Percentiles rank a stretch among this genome's conserved stretches.
phyloP scores from a whole-genome alignment of 2,888 invertebrate species.

The Cerastis rubricosa region DNA sequence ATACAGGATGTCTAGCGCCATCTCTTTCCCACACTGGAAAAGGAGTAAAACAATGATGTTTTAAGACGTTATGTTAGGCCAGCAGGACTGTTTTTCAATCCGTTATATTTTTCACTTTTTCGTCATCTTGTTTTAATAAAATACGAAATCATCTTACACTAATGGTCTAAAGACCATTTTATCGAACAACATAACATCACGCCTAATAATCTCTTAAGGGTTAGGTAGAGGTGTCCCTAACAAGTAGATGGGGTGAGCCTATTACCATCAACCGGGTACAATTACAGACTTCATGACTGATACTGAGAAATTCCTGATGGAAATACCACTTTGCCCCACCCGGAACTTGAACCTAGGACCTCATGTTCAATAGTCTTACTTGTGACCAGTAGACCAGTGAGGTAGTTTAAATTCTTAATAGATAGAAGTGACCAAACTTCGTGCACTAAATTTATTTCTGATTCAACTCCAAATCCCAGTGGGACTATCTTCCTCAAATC shows the following conservation, averaged over 20 bases:
- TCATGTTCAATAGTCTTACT: neutral
- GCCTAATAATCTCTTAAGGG: too few species aligned
- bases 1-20: too few species aligned
- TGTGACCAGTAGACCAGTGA: neutral
- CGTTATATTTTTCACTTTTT: neutral
- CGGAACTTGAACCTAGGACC: neutral
- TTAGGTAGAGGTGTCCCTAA: neutral
- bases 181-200: neutral
- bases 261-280: neutral
- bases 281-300: neutral
- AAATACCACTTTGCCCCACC: neutral
- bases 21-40: too few species aligned
- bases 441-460: conserved; percentile 26
- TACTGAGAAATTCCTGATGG: neutral
- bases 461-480: conserved; percentile 29
- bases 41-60: too few species aligned
- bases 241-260: neutral
- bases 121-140: too few species aligned
- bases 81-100: neutral
- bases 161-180: too few species aligned
- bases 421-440: conserved; percentile 16
- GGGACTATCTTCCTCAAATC: conserved; percentile 26
- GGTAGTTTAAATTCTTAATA: neutral
- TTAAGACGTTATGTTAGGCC: too few species aligned
- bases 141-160: too few species aligned